Percentiles rank a stretch among this genome's conserved stretches.
Conservation (phyloP, 2,797 vertebrate genomes). For the Philypnodon macrostomus region DNA sequence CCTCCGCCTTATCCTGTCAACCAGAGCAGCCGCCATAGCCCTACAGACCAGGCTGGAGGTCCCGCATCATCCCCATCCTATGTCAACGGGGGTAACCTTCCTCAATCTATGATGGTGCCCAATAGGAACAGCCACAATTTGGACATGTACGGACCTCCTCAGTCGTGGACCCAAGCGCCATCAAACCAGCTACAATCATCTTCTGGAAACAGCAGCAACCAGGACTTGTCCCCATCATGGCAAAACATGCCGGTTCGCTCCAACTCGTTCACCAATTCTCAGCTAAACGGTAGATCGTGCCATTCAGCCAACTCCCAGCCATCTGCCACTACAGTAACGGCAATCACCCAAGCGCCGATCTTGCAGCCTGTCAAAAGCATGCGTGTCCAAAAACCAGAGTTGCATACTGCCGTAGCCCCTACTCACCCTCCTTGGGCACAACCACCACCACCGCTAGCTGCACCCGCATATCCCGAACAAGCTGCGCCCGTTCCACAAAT, state of each 20-base stretch:
- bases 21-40: constrained; percentile 85
- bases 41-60: constrained; percentile 82
- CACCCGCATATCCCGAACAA: constrained; percentile 80
- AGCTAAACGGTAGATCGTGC: constrained; percentile 73
- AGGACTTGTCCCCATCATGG: constrained; percentile 85
- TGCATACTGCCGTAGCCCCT: constrained; percentile 93
- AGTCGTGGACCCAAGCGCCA: constrained; percentile 84
- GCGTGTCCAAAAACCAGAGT: constrained; percentile 90
- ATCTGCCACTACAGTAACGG: constrained; percentile 91
- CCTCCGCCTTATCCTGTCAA: constrained; percentile 89
- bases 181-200: constrained; percentile 76
- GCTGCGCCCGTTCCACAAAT: constrained; percentile 74
- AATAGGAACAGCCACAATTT: constrained; percentile 93
- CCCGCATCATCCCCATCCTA: constrained; percentile 84
- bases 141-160: constrained; percentile 84
- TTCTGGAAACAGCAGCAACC: constrained; percentile 76
- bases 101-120: constrained; percentile 84
- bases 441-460: constrained; percentile 45
- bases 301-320: constrained; percentile 86
- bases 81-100: constrained; percentile 85
- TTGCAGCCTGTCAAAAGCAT: constrained; percentile 94
- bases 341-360: constrained; percentile 93
- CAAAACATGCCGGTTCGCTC: constrained; percentile 86
- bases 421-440: constrained; percentile 92
- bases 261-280: constrained; percentile 91